phyloP scores from a whole-genome alignment of 2,888 invertebrate genomes.

The Heliconius hortense region DNA sequence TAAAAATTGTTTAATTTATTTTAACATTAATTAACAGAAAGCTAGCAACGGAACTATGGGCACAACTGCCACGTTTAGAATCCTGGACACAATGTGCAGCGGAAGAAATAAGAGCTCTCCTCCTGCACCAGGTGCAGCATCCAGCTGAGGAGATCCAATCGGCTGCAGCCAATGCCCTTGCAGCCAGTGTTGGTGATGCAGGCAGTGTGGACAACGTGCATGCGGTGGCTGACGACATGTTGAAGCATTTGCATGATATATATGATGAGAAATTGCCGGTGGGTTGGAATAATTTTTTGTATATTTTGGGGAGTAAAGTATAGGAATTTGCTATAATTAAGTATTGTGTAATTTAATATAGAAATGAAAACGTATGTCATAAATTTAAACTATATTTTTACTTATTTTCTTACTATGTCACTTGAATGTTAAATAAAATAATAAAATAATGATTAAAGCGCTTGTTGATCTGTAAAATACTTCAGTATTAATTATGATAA shows the following conservation, averaged over 20 bases:
- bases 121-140: constrained; percentile 89
- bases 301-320: background rate
- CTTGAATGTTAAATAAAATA: too few species aligned
- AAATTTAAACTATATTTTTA: too few species aligned
- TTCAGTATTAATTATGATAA: background rate
- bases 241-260: constrained; percentile 85
- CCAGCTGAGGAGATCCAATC: constrained; percentile 91
- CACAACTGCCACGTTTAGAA: constrained; percentile 58
- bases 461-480: too few species aligned
- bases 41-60: constrained; percentile 66
- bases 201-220: constrained; percentile 30
- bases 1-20: background rate
- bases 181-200: constrained; percentile 56
- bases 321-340: too few species aligned
- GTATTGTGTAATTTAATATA: too few species aligned
- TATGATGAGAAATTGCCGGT: constrained; percentile 90
- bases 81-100: constrained; percentile 57
- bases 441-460: too few species aligned
- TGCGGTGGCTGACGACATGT: constrained; percentile 64
- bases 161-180: constrained; percentile 89
- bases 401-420: too few species aligned
- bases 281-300: constrained; percentile 43
- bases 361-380: too few species aligned
- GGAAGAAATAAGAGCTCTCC: constrained; percentile 76
- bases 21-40: constrained; percentile 56